Evolutionary conservation across 2,888 invertebrate genomes (phyloP).

Genomic region (Campaea margaritaria): DNA sequence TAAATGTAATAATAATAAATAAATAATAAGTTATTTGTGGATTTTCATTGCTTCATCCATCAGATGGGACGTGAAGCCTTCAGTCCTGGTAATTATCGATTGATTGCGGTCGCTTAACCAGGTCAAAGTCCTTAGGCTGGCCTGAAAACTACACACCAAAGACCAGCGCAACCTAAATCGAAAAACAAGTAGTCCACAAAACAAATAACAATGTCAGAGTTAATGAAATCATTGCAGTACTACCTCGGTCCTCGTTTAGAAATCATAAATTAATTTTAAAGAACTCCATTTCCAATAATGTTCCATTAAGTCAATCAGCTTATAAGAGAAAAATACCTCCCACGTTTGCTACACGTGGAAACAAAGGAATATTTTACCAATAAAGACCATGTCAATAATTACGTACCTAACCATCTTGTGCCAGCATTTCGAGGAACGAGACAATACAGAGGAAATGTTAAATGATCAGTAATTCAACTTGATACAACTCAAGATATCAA

Average conservation of each 20-base stretch:
- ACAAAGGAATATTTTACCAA: conserved; percentile 41
- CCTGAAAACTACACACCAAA: not conserved
- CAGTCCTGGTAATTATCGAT: no score
- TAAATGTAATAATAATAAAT: no score
- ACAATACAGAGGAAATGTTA: conserved; percentile 3
- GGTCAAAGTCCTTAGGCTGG: not conserved
- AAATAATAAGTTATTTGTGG: no score
- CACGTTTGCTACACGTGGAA: conserved; percentile 18
- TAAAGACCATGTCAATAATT: conserved; percentile 43
- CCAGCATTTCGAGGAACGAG: conserved; percentile 25
- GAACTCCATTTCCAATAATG: conserved; percentile 27
- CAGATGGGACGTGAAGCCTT: no score
- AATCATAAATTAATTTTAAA: conserved; percentile 22
- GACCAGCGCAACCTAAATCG: not conserved
- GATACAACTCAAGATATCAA: not conserved
- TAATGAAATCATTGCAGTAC: not conserved
- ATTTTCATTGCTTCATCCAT: no score
- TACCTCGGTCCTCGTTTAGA: conserved; percentile 8
- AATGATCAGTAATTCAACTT: conserved; percentile 11
- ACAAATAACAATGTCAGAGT: not conserved
- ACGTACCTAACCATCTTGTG: conserved; percentile 22
- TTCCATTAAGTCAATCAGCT: conserved; percentile 37
- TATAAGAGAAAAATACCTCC: conserved; percentile 32
- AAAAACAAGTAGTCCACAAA: not conserved
- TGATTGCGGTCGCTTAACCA: no score